phyloP scores from a whole-genome alignment of 1,140 invertebrate species.

The Trachelipus rathkii region DNA sequence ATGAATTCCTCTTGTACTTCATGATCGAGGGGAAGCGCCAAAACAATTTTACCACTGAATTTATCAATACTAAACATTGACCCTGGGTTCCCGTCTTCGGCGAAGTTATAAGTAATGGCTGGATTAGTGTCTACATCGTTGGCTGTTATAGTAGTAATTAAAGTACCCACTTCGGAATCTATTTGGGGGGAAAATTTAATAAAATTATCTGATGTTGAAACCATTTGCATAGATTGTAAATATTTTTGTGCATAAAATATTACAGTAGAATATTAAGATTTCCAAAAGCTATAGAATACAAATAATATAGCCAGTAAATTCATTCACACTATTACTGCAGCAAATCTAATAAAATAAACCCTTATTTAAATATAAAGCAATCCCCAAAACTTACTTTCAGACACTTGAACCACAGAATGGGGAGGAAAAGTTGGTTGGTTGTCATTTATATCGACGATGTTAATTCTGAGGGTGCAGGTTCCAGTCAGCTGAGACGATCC shows the following conservation, averaged over 20 bases:
- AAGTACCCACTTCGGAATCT: slow-evolving; percentile 66
- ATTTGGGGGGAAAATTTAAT: background rate
- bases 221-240: background rate
- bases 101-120: slow-evolving; percentile 76
- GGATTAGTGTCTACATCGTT: slow-evolving; percentile 95
- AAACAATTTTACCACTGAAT: slow-evolving; percentile 79
- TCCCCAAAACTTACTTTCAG: slow-evolving; percentile 65
- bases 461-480: slow-evolving; percentile 78
- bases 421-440: slow-evolving; percentile 93
- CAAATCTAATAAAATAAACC: no score
- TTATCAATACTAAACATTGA: slow-evolving; percentile 77
- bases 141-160: slow-evolving; percentile 84
- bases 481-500: slow-evolving; percentile 87
- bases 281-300: background rate
- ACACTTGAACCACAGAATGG: slow-evolving; percentile 72
- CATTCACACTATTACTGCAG: no score
- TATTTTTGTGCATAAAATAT: background rate
- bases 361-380: no score
- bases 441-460: slow-evolving; percentile 76
- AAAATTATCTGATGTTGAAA: background rate
- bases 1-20: slow-evolving; percentile 67
- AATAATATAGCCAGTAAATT: no score
- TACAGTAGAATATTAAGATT: background rate
- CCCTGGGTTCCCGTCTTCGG: slow-evolving; percentile 56
- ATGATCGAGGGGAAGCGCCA: slow-evolving; percentile 69